phyloP scores from a whole-genome alignment of 2,888 invertebrate genomes.

The Drosophila robusta region DNA sequence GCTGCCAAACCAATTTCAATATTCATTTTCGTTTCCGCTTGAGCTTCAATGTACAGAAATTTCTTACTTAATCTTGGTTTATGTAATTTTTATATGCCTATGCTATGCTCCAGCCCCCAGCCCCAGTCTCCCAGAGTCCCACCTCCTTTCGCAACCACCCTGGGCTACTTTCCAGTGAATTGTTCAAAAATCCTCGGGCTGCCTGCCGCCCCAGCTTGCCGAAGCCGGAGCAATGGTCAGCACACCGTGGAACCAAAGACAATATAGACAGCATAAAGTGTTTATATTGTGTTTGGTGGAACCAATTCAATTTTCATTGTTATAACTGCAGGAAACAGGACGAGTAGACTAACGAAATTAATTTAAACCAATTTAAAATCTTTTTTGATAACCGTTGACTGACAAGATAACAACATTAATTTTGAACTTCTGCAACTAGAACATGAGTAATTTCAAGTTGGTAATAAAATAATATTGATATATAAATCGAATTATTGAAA shows the following conservation, averaged over 20 bases:
- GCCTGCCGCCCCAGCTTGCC: conserved; percentile 3
- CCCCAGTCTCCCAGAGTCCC: not conserved
- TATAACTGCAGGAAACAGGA: no score
- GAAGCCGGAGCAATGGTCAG: conserved; percentile 58
- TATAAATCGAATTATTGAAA: no score
- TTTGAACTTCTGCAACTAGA: no score
- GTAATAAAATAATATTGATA: no score
- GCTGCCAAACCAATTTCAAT: conserved; percentile 80
- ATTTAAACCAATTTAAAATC: no score
- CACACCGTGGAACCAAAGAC: conserved; percentile 40
- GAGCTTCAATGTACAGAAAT: conserved; percentile 59
- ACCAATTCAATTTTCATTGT: not conserved
- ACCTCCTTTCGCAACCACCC: not conserved
- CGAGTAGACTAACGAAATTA: no score
- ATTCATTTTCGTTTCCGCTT: conserved; percentile 70
- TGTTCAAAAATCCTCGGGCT: conserved; percentile 51
- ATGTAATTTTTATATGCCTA: conserved; percentile 69
- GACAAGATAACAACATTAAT: no score
- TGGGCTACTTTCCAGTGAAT: conserved; percentile 32
- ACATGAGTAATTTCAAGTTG: no score
- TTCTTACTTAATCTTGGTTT: conserved; percentile 65
- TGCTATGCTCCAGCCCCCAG: conserved; percentile 8
- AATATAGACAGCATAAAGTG: no score
- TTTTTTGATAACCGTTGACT: no score
- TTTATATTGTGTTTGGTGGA: no score